phyloP scores from a whole-genome alignment of 2,888 invertebrate species.

The Orchesella flavescens region DNA sequence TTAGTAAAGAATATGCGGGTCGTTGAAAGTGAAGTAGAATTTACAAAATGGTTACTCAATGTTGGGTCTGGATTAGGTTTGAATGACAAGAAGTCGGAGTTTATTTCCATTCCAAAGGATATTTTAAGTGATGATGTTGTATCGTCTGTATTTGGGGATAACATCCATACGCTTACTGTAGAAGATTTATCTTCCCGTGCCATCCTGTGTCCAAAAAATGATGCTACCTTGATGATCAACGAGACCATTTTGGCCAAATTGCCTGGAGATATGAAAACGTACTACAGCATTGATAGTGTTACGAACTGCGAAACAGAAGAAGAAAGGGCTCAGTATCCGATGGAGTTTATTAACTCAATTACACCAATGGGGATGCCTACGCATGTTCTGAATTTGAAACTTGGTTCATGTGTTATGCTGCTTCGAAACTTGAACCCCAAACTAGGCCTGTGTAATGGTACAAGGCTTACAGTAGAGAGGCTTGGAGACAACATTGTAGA shows the following conservation, averaged over 20 bases:
- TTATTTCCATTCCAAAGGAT: no score
- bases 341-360: constrained; percentile 63
- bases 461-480: constrained; percentile 58
- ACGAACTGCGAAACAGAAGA: constrained; percentile 19
- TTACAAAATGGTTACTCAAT: constrained; percentile 52
- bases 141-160: no score
- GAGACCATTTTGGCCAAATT: no score
- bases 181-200: no score
- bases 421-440: constrained; percentile 65
- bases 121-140: no score
- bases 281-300: no score
- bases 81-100: not conserved
- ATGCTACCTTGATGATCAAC: no score
- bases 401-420: constrained; percentile 65
- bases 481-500: not conserved
- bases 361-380: constrained; percentile 66
- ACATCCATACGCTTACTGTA: no score
- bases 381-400: constrained; percentile 60
- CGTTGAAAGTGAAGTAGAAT: not conserved
- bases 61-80: constrained; percentile 48
- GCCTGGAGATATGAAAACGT: no score
- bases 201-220: no score
- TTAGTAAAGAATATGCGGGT: constrained; percentile 60
- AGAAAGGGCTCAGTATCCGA: constrained; percentile 38
- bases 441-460: constrained; percentile 66